Base-by-base conservation (phyloP, 2,888 invertebrate species). In the Coecobrya sp. region DNA sequence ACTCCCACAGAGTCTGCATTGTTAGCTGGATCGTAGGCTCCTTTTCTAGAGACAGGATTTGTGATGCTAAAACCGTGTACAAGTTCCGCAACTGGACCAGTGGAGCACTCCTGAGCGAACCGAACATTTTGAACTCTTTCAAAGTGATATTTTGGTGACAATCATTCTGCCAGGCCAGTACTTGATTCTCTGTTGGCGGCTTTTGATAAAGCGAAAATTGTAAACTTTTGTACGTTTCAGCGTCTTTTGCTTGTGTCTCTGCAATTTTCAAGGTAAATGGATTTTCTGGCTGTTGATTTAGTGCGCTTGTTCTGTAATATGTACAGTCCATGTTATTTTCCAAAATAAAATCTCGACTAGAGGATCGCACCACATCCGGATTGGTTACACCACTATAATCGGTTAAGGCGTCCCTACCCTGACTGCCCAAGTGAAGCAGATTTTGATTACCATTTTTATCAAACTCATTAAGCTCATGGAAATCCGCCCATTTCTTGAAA, bases 51-150 rank as follows among this genome's bases (percentile, higher is more conserved):
- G 89, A 76, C 10, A 93, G 11, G 0, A n/a, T 22, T n/a, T 8
- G n/a, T n/a, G n/a, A n/a, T n/a, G n/a, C n/a, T n/a, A n/a, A n/a
- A n/a, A n/a, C n/a, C n/a, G 27, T 49, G 45, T 62, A 87, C 30
- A 93, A 45, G 65, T 93, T 93, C 30, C 93, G 49, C 11, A 89
- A 27, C 36, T 93, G 93, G 27, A 93, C 19, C 13, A 73, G 10
- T 22, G 89, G 81, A 8, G 89, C 89, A 3, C 89, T 25, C 2
- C 93, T 52, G 16, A 92, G 52, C 0, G 42, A 30, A 0, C 93
- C 93, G 68, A 92, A 93, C 27, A 73, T 59, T 13, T 30, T 7
- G 30, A 82, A 92, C 30, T 93, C 93, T 2, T 52, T 0, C 1
- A 86, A 5, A 0, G 79, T 19, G 0, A 93, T 1, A 1, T 86